A percentile compares a stretch with the other conserved stretches of the same genome.
phyloP scores from a whole-genome alignment of 2,113 vertebrate species.

The Neodon shergylaensis region DNA sequence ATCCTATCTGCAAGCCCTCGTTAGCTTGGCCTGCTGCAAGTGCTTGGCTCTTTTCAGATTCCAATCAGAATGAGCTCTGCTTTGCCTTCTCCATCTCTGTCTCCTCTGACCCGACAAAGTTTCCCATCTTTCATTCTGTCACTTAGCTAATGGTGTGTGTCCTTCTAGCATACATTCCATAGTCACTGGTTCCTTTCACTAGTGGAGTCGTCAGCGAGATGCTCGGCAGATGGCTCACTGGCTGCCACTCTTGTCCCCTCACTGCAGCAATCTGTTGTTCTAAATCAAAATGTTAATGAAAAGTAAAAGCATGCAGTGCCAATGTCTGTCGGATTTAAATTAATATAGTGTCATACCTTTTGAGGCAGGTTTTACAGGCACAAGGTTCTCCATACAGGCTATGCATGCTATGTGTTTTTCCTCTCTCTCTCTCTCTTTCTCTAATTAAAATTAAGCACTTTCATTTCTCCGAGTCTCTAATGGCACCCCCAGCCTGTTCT shows the following conservation, averaged over 20 bases:
- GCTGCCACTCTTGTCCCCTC: slow-evolving; percentile 78
- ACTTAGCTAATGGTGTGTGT: slow-evolving; percentile 92
- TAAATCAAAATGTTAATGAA: slow-evolving; percentile 75
- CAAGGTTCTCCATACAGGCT: neutral
- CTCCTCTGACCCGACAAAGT: slow-evolving; percentile 83
- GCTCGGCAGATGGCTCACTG: slow-evolving; percentile 87
- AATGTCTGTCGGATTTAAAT: slow-evolving; percentile 76
- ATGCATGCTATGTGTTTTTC: slow-evolving; percentile 31
- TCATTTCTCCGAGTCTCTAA: slow-evolving; percentile 70
- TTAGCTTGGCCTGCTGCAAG: slow-evolving; percentile 45
- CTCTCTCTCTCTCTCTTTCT: neutral
- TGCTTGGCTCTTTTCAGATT: slow-evolving; percentile 80
- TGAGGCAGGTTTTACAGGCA: slow-evolving; percentile 69
- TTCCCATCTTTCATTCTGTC: slow-evolving; percentile 91
- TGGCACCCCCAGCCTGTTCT: slow-evolving; percentile 72
- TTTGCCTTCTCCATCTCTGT: slow-evolving; percentile 85
- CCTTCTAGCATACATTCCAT: slow-evolving; percentile 86
- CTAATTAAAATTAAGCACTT: slow-evolving; percentile 79
- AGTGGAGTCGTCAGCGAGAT: slow-evolving; percentile 84
- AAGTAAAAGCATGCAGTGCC: slow-evolving; percentile 74
- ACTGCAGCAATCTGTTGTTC: slow-evolving; percentile 82
- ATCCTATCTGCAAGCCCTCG: slow-evolving; percentile 7
- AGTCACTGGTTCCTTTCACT: slow-evolving; percentile 83
- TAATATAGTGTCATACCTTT: slow-evolving; percentile 80
- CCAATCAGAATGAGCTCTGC: slow-evolving; percentile 85